Base-by-base conservation (phyloP, 2,113 vertebrate genomes). In the Phalacrocorax aristotelis region DNA sequence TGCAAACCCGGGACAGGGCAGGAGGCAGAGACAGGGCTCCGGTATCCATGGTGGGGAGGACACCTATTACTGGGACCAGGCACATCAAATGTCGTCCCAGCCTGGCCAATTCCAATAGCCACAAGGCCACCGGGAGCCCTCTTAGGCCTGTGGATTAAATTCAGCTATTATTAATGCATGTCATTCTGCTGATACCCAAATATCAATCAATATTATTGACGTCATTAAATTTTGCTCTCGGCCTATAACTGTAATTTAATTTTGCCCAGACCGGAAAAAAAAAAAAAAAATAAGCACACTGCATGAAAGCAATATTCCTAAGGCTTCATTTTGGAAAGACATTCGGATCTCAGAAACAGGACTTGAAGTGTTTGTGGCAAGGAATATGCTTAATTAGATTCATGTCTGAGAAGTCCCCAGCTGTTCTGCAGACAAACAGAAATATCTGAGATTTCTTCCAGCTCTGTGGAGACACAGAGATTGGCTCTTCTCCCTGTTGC, bases 351-450 rank as follows among this genome's bases (percentile, higher is more conserved):
- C 94, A 97, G 97, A 97, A 98, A 98, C 77, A 98, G 96, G 97
- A 96, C 77, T 93, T 51, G 86, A 96, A 97, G 88, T 96, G 97
- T 97, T 96, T 97, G 95, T 97, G 97, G 97, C 21, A 64, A 97
- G 97, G 81, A 98, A 94, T 91, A 97, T 85, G 95, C 92, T 97
- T 97, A 97, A 97, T 98, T 98, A 97, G 97, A 98, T 97, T 97
- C 93, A 92, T 87, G 90, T 83, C 97, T 94, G 95, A 96, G 92
- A 94, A 97, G 92, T 83, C 82, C 94, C 95, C 96, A 97, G 97
- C 97, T 98, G 97, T 96, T 98, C 93, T 46, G 60, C 93, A 96
- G 97, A 95, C 96, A 96, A 95, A 89, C 95, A 97, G 95, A 96
- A 97, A 96, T 74, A 90, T 86, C 96, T 86, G 96, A 91, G 83